Conservation (phyloP, 2,888 invertebrate species). For the Hypsopygia costalis region DNA sequence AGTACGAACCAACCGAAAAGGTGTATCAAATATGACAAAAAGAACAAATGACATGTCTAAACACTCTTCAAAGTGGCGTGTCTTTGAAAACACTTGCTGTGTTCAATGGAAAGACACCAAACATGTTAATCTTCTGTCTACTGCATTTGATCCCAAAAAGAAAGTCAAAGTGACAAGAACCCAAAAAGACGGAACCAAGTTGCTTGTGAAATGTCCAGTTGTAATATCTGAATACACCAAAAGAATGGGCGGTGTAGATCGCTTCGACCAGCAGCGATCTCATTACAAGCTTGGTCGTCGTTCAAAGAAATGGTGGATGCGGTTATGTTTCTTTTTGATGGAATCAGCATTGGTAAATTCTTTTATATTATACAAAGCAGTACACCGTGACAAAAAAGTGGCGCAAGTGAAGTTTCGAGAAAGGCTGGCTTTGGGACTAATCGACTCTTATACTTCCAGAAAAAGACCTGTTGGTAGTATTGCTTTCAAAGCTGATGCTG, state of each 20-base stretch:
- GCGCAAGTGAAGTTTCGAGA: conserved; percentile 10
- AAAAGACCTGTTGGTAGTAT: conserved; percentile 2
- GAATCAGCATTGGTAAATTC: conserved; percentile 10
- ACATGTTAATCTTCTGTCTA: conserved; percentile 2
- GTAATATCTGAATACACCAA: conserved; percentile 12
- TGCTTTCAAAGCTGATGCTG: conserved; percentile 5
- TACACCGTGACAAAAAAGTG: conserved; percentile 8
- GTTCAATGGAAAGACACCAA: conserved; percentile 7
- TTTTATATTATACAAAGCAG: conserved; percentile 11
- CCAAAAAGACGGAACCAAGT: conserved; percentile 7
- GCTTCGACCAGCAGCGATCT: conserved; percentile 13
- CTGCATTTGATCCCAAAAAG: not conserved
- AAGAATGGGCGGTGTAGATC: conserved; percentile 15
- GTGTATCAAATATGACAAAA: not conserved
- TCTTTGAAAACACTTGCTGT: not conserved
- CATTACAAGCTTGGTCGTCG: conserved; percentile 11
- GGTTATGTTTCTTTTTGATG: conserved; percentile 7
- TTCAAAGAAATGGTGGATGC: conserved; percentile 12
- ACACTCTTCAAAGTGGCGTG: not conserved
- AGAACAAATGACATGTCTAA: not conserved
- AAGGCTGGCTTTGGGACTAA: conserved; percentile 9
- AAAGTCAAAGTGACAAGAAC: conserved; percentile 1
- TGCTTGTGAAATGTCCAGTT: conserved; percentile 9
- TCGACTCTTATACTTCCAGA: conserved; percentile 10
- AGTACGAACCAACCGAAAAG: not conserved